Conservation (phyloP, 2,888 invertebrate genomes). For the Ditula angustiorana region DNA sequence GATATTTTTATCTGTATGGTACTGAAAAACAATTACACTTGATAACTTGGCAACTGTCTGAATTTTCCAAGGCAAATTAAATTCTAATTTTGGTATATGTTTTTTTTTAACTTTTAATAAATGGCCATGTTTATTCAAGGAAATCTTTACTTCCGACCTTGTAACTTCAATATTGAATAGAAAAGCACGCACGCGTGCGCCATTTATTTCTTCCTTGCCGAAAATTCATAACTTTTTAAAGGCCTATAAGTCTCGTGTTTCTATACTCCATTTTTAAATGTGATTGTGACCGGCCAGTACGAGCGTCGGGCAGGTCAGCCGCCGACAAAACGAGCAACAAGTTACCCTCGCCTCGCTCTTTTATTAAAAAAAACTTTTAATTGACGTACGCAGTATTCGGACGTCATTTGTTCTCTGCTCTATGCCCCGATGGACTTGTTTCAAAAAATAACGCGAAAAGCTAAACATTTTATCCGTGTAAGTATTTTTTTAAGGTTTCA, state of each 20-base stretch:
- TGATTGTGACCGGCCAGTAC: conserved; percentile 7
- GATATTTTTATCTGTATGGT: too few species aligned
- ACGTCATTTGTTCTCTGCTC: neutral
- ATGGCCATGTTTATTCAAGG: too few species aligned
- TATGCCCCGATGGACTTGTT: neutral
- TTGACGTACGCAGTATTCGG: conserved; percentile 4
- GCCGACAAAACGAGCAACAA: conserved; percentile 25
- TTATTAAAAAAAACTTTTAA: conserved; percentile 30
- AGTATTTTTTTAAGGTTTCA: neutral
- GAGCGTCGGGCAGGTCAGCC: conserved; percentile 7
- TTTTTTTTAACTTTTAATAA: neutral
- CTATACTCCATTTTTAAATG: conserved; percentile 24
- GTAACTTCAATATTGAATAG: too few species aligned
- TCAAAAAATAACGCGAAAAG: neutral
- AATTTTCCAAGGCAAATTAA: too few species aligned
- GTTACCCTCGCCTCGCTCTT: conserved; percentile 11
- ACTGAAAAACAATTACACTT: too few species aligned
- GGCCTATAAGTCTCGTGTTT: neutral
- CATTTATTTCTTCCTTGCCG: too few species aligned
- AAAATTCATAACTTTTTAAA: neutral
- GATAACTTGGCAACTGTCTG: too few species aligned
- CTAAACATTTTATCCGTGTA: neutral
- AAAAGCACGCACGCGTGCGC: too few species aligned
- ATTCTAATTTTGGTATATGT: too few species aligned
- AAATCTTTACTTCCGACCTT: too few species aligned